These are phyloP conservation scores for Cryptus armator DNA, from an alignment of 2,888 invertebrate genomes.

Conservation along the genomic window DNA sequence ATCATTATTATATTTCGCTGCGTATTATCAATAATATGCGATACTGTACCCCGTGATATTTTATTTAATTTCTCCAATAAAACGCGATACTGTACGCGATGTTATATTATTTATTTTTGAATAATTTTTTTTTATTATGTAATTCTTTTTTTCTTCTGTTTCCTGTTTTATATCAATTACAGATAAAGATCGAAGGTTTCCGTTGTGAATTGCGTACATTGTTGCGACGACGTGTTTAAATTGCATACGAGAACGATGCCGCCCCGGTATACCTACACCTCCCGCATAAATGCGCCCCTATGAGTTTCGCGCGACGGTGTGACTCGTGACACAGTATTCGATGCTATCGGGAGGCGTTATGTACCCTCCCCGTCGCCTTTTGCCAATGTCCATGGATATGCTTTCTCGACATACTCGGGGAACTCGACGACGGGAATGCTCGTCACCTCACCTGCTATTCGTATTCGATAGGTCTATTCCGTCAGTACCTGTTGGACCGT, in stretches of 20 bases:
- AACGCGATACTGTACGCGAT: too few species aligned
- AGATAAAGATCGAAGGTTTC: too few species aligned
- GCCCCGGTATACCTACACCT: too few species aligned
- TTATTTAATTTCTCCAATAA: not conserved
- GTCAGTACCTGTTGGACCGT: conserved; percentile 39
- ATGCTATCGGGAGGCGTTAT: conserved; percentile 58
- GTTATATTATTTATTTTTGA: too few species aligned
- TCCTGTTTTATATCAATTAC: too few species aligned
- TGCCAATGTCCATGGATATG: conserved; percentile 53
- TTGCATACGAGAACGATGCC: too few species aligned
- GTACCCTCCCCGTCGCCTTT: conserved; percentile 27
- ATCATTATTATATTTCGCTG: not conserved
- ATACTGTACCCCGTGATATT: not conserved
- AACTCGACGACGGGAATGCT: conserved; percentile 44
- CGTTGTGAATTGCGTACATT: too few species aligned
- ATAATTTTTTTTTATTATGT: not conserved
- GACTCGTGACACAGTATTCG: conserved; percentile 56
- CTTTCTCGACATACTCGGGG: conserved; percentile 40
- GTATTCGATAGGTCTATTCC: conserved; percentile 26
- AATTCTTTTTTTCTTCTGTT: not conserved
- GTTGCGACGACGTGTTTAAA: too few species aligned
- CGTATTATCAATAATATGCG: not conserved
- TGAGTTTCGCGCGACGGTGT: conserved; percentile 13
- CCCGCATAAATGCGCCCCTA: too few species aligned
- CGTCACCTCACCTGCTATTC: conserved; percentile 33